Percentiles rank a stretch among this genome's conserved stretches.
Evolutionary conservation across 2,113 vertebrate genomes (phyloP).

Genomic region (Oenanthe oenanthe): DNA sequence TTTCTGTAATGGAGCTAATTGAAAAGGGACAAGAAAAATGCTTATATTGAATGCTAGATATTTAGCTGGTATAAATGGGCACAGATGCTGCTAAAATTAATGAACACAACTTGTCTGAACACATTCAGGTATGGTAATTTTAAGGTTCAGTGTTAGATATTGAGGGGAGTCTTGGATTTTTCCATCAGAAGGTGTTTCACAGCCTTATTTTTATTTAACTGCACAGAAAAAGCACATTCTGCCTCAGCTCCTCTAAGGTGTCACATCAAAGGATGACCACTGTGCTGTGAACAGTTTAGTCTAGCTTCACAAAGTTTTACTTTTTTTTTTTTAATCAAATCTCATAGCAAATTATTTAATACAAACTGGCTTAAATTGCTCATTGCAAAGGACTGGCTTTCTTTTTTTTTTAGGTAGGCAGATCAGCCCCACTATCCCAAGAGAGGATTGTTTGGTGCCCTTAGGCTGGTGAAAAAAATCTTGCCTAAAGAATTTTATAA

Average conservation of each 20-base stretch:
- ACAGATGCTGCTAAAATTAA: constrained; percentile 15
- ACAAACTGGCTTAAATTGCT: neutral
- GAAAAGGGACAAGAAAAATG: constrained; percentile 16
- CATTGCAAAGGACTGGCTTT: neutral
- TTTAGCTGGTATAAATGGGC: constrained; percentile 3
- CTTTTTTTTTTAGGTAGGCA: neutral
- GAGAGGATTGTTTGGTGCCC: neutral
- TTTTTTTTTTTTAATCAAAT: neutral
- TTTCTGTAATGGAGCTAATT: constrained; percentile 43
- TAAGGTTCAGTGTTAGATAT: neutral
- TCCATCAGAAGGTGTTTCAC: neutral
- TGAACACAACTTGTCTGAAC: neutral
- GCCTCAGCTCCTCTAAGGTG: neutral
- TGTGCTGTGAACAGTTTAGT: neutral
- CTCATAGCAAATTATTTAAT: neutral
- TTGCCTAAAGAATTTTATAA: neutral
- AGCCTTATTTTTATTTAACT: neutral
- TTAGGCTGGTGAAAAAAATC: neutral
- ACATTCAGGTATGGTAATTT: neutral
- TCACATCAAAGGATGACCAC: neutral
- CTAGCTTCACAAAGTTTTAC: neutral
- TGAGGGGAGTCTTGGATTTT: neutral
- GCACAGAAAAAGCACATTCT: neutral
- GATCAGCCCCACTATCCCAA: accelerated
- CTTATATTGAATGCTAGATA: neutral